Evolutionary conservation across 1,140 invertebrate genomes (phyloP), one percentile per base, ranked within the genome.

Genomic region (Penaeus chinensis): DNA sequence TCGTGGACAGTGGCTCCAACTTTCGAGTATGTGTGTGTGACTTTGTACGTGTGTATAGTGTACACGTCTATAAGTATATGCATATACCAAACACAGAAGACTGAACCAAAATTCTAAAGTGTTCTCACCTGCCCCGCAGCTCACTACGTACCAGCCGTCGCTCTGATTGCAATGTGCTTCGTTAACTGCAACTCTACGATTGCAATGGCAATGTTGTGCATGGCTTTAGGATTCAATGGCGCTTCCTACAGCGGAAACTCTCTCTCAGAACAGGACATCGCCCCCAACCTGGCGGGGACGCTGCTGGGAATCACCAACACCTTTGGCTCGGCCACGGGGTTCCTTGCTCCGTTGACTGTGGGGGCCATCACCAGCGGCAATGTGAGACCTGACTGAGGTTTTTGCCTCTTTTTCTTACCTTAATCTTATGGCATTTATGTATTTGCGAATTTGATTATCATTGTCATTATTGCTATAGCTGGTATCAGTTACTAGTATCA

Each of bases 141-240:
- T 47, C 94, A 95, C 2, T 92, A 96, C 71, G 93, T 95, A 22
- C 95, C 96, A 0, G 95, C 95, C 47, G 91, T 96, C 16, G 95
- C 95, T 61, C 92, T 97, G 37, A 91, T 96, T 74, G 95, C 95
- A 79, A 95, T 96, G 89, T 96, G 95, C 71, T 96, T 95, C 93
- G 95, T 95, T 20, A 95, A 95, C 62, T 96, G 96, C 91, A 94
- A 96, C 92, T 93, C 94, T 85, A 89, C 94, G 10, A 93, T 94
- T 79, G 95, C 96, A 7, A 94, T 96, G 91, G 91, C 95, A 62
- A 93, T 96, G 91, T 93, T 97, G 2, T 94, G 94, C 62, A 93
- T 95, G 16, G 93, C 95, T 0, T 95, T 95, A 1, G 95, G 95
- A 2, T 94, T 96, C 88, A 94, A 94, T 18, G 96, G 96, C 24